Evolutionary conservation across 1,140 invertebrate genomes (phyloP), one percentile per base, ranked within the genome.

Genomic region (Drosophila trapezifrons): DNA sequence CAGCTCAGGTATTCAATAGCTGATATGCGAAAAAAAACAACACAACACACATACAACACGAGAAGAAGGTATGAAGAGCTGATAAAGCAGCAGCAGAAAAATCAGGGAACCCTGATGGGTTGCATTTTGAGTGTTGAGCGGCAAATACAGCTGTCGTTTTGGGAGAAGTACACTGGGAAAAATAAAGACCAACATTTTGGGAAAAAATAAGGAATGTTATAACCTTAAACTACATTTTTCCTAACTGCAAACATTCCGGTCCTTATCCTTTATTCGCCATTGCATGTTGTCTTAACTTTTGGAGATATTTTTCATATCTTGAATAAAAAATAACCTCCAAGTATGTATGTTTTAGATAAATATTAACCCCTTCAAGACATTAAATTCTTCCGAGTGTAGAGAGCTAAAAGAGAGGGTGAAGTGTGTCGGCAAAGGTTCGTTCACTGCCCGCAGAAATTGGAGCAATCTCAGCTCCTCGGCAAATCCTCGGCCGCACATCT

Each of bases 361-460:
- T 1, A 32, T 9, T 9, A 9, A 13, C 35, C 10, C 12, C 4
- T 13, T 13, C 12, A 37, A 4, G 12, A 13, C 25, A 4, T 35
- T 15, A 9, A 35, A 18, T 52, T 37, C 20, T 13, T 37, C 18
- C 20, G 29, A 20, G 51, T 52, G 27, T 13, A 46, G 7, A 35
- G 13, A 42, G 15, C 40, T 37, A 43, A 20, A 38, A 22, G 51
- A 63, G 42, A 54, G 38, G 38, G 57, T 45, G 12, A 38, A 35
- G 32, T 40, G 46, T 38, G n/a, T 58, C 4, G 29, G 17, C 3
- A 27, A 51, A 72, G 70, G 52, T 51, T 76, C 54, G 63, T 51
- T 58, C 47, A 67, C 55, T 58, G 58, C 75, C 82, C 83, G 82
- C 83, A 86, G 83, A 87, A 87, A 86, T 87, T 72, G 83, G 79